Percentiles rank a stretch among this genome's conserved stretches.
These are phyloP conservation scores for Lochmaea capreae DNA, from an alignment of 2,888 invertebrate genomes.

Conservation along the genomic window DNA sequence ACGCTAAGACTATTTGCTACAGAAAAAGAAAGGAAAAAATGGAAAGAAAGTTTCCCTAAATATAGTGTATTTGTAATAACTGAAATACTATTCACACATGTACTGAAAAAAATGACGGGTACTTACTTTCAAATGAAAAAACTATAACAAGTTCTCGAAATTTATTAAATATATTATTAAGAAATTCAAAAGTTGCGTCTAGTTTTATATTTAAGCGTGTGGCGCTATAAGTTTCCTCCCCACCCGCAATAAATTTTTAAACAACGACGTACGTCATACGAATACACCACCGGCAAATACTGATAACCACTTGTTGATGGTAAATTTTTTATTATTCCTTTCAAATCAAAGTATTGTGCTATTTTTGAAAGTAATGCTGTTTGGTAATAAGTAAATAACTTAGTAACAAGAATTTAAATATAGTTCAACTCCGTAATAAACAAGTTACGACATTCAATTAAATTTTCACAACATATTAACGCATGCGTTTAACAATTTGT, in stretches of 20 bases:
- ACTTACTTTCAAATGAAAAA: constrained; percentile 1
- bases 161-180: constrained; percentile 2
- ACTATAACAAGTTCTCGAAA: not conserved
- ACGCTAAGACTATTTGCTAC: no score
- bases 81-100: no score
- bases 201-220: constrained; percentile 24
- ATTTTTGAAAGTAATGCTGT: not conserved
- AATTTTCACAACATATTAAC: constrained; percentile 15
- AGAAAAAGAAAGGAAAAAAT: no score
- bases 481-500: constrained; percentile 26
- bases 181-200: not conserved
- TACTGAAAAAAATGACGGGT: not conserved
- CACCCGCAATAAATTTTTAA: constrained; percentile 6
- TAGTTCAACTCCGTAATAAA: constrained; percentile 19
- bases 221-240: constrained; percentile 7
- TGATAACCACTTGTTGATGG: constrained; percentile 15
- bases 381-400: constrained; percentile 15
- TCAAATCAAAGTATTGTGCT: not conserved
- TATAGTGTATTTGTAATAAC: no score
- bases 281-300: constrained; percentile 3
- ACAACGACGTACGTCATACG: constrained; percentile 15
- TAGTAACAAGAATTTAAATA: constrained; percentile 20
- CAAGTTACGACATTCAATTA: constrained; percentile 21
- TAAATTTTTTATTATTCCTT: not conserved
- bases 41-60: no score